Evolutionary conservation across 2,113 vertebrate species (phyloP).

Genomic region (Monarcha castaneiventris): DNA sequence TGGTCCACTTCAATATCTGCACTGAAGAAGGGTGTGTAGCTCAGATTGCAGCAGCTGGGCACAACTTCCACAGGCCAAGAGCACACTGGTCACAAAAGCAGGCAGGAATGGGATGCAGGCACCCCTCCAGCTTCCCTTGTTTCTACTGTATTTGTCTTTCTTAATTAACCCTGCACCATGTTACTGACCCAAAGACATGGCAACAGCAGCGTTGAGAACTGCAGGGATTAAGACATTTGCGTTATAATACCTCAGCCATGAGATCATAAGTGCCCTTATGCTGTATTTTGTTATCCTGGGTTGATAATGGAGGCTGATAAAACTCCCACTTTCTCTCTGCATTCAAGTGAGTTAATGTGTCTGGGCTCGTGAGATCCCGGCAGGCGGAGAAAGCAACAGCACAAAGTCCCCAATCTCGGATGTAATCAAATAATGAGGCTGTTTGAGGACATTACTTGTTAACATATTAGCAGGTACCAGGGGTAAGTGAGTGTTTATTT

Average conservation of each 20-base stretch:
- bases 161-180: slow-evolving; percentile 31
- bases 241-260: slow-evolving; percentile 30
- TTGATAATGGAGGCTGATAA: slow-evolving; percentile 56
- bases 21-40: background rate
- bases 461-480: slow-evolving; percentile 71
- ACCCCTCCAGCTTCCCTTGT: background rate
- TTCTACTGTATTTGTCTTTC: slow-evolving; percentile 38
- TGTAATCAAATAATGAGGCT: slow-evolving; percentile 66
- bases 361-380: slow-evolving; percentile 38
- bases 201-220: slow-evolving; percentile 16
- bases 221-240: slow-evolving; percentile 23
- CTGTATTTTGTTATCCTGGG: slow-evolving; percentile 20
- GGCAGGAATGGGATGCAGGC: background rate
- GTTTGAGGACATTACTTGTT: slow-evolving; percentile 70
- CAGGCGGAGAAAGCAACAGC: background rate
- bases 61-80: background rate
- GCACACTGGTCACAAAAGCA: background rate
- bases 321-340: slow-evolving; percentile 40
- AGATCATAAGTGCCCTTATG: slow-evolving; percentile 52
- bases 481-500: slow-evolving; percentile 69
- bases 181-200: slow-evolving; percentile 36
- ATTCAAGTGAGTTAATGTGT: slow-evolving; percentile 41
- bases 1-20: accelerated
- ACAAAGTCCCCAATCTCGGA: slow-evolving; percentile 40
- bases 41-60: background rate